Percentiles rank a stretch among this genome's conserved stretches.
Evolutionary conservation across 2,888 invertebrate genomes (phyloP).

Genomic region (Drosophila borealis): DNA sequence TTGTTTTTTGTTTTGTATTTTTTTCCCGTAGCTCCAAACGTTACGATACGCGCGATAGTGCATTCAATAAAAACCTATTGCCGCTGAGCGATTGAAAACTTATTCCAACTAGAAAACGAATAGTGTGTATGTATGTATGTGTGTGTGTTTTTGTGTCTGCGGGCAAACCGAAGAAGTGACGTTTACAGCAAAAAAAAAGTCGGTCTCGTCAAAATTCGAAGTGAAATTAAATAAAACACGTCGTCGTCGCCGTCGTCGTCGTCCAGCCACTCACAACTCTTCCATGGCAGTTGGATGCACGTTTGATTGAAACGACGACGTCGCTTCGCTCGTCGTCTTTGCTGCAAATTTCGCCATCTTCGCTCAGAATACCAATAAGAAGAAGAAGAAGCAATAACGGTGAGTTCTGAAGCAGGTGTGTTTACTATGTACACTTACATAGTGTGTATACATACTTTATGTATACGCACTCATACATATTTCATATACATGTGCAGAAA

Average conservation of each 20-base stretch:
- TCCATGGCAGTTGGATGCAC: constrained; percentile 43
- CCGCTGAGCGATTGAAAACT: constrained; percentile 26
- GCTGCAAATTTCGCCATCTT: constrained; percentile 51
- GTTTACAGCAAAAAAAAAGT: constrained; percentile 65
- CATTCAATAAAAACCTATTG: constrained; percentile 25
- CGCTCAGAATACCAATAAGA: constrained; percentile 51
- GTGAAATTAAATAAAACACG: constrained; percentile 48
- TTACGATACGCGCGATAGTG: constrained; percentile 22
- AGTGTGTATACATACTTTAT: constrained; percentile 6
- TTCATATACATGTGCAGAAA: constrained; percentile 6
- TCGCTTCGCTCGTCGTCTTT: constrained; percentile 44
- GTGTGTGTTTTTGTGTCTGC: constrained; percentile 44
- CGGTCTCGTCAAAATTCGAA: constrained; percentile 63
- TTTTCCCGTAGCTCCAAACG: constrained; percentile 26
- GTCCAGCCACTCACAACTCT: constrained; percentile 18
- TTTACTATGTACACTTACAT: constrained; percentile 39
- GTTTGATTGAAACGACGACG: constrained; percentile 48
- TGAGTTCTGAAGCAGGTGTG: constrained; percentile 52
- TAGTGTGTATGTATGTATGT: constrained; percentile 26
- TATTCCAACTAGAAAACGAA: constrained; percentile 42
- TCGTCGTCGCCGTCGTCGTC: constrained; percentile 19
- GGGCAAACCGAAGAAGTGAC: constrained; percentile 63
- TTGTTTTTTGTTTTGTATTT: constrained; percentile 54
- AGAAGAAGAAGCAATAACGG: constrained; percentile 45
- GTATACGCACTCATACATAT: not conserved